These are phyloP conservation scores for Hyposoter dolosus DNA, from an alignment of 2,888 invertebrate genomes.

Conservation along the genomic window DNA sequence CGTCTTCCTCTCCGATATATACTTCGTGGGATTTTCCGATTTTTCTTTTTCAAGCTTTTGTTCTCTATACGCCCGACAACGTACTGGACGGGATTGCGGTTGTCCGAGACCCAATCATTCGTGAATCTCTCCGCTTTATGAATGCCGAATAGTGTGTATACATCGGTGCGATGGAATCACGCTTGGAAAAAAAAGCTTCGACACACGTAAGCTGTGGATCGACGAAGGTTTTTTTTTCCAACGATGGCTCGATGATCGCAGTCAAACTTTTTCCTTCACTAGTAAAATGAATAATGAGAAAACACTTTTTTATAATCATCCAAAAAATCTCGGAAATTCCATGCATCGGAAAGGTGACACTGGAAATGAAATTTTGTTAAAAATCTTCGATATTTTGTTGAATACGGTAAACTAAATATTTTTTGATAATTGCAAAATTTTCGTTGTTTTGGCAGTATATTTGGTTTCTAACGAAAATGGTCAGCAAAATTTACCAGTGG, in stretches of 20 bases:
- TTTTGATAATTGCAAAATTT: too few relatives aligned
- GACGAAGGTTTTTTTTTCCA: neutral
- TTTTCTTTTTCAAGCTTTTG: constrained; percentile 21
- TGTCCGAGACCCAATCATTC: constrained; percentile 46
- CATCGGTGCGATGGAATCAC: constrained; percentile 11
- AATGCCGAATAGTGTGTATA: constrained; percentile 12
- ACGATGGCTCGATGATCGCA: neutral
- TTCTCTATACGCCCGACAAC: neutral
- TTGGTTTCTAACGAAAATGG: too few relatives aligned
- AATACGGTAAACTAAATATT: too few relatives aligned
- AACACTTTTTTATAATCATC: neutral
- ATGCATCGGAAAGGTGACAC: too few relatives aligned
- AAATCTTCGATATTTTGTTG: too few relatives aligned
- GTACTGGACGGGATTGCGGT: constrained; percentile 44
- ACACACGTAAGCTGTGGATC: neutral
- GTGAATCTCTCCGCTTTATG: constrained; percentile 14
- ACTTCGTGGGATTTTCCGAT: constrained; percentile 5
- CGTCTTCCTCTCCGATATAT: constrained; percentile 11
- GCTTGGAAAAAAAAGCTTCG: constrained; percentile 4
- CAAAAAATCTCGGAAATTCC: neutral
- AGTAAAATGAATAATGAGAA: neutral
- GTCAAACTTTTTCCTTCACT: neutral
- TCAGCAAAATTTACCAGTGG: too few relatives aligned
- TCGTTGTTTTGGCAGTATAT: too few relatives aligned
- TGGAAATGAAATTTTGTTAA: too few relatives aligned